phyloP scores from a whole-genome alignment of 2,113 vertebrate species.

The Ellobius talpinus region DNA sequence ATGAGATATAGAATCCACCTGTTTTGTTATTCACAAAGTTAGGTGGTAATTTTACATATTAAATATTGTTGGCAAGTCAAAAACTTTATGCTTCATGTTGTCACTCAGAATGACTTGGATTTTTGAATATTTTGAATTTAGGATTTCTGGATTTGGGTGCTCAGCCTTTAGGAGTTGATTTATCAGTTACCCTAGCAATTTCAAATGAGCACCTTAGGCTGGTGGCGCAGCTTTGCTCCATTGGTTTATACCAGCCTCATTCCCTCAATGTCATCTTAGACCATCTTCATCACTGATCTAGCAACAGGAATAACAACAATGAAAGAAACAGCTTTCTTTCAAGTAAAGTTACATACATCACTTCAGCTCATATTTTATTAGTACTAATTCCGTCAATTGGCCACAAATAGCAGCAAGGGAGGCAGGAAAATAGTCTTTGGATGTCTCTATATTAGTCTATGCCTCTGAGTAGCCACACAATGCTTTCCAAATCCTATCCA shows the following conservation, averaged over 20 bases:
- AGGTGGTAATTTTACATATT: not conserved
- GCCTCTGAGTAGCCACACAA: not conserved
- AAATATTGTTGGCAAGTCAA: not conserved
- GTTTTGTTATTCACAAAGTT: not conserved
- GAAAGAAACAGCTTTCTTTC: not conserved
- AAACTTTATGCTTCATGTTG: not conserved
- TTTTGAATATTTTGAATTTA: not conserved
- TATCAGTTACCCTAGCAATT: not conserved
- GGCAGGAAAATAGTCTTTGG: not conserved
- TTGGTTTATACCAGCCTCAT: not conserved
- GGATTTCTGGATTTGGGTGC: not conserved
- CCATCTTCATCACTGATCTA: not conserved
- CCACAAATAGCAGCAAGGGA: not conserved
- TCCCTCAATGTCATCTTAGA: not conserved
- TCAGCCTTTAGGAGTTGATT: not conserved
- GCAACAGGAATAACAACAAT: not conserved
- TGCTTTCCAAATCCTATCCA: not conserved
- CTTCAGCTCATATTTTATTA: not conserved
- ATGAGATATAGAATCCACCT: not conserved
- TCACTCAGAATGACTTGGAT: not conserved
- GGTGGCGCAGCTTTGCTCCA: not conserved
- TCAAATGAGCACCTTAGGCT: not conserved
- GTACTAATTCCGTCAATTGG: not conserved
- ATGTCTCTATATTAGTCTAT: not conserved
- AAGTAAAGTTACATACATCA: not conserved